phyloP scores from a whole-genome alignment of 2,888 invertebrate genomes.

The Eristalinus sepulchralis region DNA sequence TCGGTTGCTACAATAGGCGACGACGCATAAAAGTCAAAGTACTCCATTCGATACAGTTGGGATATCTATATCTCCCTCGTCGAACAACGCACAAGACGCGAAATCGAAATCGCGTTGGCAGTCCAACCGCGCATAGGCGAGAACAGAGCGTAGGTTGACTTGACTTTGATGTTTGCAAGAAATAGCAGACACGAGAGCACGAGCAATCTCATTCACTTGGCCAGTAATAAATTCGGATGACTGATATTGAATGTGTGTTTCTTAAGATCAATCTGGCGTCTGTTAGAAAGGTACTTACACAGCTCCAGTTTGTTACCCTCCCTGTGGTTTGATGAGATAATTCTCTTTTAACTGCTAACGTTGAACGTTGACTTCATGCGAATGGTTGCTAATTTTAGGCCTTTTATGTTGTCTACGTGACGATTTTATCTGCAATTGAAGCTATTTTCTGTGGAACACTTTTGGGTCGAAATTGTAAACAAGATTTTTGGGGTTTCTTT shows the following conservation, averaged over 20 bases:
- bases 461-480: background rate
- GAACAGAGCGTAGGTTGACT: slow-evolving; percentile 30
- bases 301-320: slow-evolving; percentile 8
- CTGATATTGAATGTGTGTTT: slow-evolving; percentile 18
- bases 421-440: background rate
- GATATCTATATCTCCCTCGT: background rate
- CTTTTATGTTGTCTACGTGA: background rate
- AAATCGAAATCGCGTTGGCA: slow-evolving; percentile 38
- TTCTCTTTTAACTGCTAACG: background rate
- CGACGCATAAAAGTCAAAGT: slow-evolving; percentile 27
- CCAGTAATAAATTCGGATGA: slow-evolving; percentile 26
- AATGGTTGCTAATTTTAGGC: background rate
- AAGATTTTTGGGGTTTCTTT: background rate
- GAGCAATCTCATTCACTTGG: slow-evolving; percentile 14
- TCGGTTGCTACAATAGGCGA: slow-evolving; percentile 8
- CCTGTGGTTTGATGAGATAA: background rate
- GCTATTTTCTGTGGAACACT: background rate
- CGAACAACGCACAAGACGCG: background rate
- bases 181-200: background rate
- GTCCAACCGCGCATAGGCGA: slow-evolving; percentile 23
- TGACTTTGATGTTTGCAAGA: slow-evolving; percentile 50
- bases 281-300: background rate
- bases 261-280: background rate
- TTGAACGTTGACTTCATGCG: background rate
- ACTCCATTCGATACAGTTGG: slow-evolving; percentile 35